These are phyloP conservation scores for Drosophila hamatofila DNA, from an alignment of 2,888 invertebrate species.

Conservation along the genomic window DNA sequence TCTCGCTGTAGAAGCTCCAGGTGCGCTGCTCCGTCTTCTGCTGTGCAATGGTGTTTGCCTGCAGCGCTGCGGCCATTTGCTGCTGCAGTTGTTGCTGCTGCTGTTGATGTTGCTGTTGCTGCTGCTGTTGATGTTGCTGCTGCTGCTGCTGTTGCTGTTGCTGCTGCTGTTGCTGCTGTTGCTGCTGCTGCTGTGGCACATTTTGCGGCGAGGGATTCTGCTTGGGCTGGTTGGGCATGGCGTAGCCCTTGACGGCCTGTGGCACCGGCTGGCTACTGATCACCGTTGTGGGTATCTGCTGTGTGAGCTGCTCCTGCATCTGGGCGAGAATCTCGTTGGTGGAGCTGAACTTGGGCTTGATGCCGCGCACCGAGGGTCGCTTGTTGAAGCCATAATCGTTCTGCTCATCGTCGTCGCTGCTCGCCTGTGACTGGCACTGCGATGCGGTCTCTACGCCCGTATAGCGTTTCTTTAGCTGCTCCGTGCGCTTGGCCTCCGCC, in stretches of 20 bases:
- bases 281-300: slow-evolving; percentile 80
- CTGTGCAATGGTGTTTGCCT: slow-evolving; percentile 81
- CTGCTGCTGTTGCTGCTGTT: slow-evolving; percentile 64
- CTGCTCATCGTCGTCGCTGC: slow-evolving; percentile 90
- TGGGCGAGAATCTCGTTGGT: slow-evolving; percentile 93
- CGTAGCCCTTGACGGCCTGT: slow-evolving; percentile 82
- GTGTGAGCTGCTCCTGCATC: slow-evolving; percentile 89
- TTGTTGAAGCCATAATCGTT: slow-evolving; percentile 96
- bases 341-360: slow-evolving; percentile 94
- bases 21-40: slow-evolving; percentile 84
- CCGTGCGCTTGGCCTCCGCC: slow-evolving; percentile 93
- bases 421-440: slow-evolving; percentile 71
- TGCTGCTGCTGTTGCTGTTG: slow-evolving; percentile 61
- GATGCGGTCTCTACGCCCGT: slow-evolving; percentile 86
- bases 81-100: slow-evolving; percentile 62
- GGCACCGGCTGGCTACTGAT: slow-evolving; percentile 76
- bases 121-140: slow-evolving; percentile 55
- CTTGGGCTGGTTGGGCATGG: slow-evolving; percentile 82
- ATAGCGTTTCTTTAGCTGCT: slow-evolving; percentile 91
- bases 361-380: slow-evolving; percentile 94
- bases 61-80: slow-evolving; percentile 62
- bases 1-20: slow-evolving; percentile 84
- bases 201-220: slow-evolving; percentile 82
- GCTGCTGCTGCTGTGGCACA: slow-evolving; percentile 67
- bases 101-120: slow-evolving; percentile 59